Base-by-base conservation (phyloP, 2,888 invertebrate species). In the Dichetophora obliterata region DNA sequence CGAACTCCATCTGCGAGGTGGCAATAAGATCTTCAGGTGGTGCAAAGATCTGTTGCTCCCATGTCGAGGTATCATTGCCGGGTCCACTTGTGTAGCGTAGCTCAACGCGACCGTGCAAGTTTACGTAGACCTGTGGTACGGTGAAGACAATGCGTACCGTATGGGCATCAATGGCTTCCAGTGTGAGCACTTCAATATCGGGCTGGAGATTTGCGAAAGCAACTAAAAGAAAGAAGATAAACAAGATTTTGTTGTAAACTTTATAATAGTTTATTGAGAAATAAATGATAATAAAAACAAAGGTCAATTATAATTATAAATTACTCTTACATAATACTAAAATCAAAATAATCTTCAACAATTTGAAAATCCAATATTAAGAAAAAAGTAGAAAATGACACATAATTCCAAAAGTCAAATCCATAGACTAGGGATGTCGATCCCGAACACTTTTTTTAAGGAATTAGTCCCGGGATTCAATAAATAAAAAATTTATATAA, bases 1-100 rank as follows among this genome's bases (percentile, higher is more conserved):
- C 93, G 90, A 97, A 96, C 88, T 96, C 96, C 79, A 97, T 90
- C 78, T 96, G 95, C 5, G 95, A 93, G 6, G 96, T 96, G 0
- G 95, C 95, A 77, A 97, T 94, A 6, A 96, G 90, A 86, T 96
- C 96, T 82, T 95, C 94, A 0, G 95, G 95, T 14, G 96, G 96
- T 0, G 96, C 95, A 84, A 96, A 95, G 22, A 95, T 94, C 91
- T 96, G 95, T 0, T 94, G 92, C 82, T 94, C 92, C 97, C 97
- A 97, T 6, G 91, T 92, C 0, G 93, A 91, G 16, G 93, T 91
- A 82, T 95, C 94, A 78, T 92, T 92, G 81, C 92, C 92, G 19
- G 93, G 93, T 84, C 92, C 92, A 85, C 95, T 94, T 9, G 96
- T 96, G 87, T 96, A 97, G 85, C 95, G 92, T 78, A 97, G 91